Conservation (phyloP, 2,113 vertebrate species). For the Oryzias celebensis region DNA sequence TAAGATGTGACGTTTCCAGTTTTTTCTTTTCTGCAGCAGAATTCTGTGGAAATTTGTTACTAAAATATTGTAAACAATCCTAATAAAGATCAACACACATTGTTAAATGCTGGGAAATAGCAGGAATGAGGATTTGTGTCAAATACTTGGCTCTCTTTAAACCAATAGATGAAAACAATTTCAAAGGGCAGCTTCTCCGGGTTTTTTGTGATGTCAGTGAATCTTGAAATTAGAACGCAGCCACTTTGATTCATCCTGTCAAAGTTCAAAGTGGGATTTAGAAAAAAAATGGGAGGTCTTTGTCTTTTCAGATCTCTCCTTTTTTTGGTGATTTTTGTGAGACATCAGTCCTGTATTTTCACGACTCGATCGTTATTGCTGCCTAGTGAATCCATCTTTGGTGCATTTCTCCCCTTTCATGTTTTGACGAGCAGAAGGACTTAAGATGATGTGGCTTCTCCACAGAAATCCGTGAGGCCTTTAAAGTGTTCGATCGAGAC, state of each 20-base stretch:
- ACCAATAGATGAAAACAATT: too few relatives aligned
- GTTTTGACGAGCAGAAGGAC: constrained; percentile 18
- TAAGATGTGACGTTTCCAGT: too few relatives aligned
- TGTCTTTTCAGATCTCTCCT: constrained; percentile 13
- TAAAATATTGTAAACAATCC: too few relatives aligned
- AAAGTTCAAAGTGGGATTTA: background rate
- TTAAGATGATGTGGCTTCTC: constrained; percentile 18
- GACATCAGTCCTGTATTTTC: constrained; percentile 43
- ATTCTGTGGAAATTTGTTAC: too few relatives aligned
- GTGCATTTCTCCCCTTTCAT: constrained; percentile 30
- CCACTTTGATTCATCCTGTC: constrained; percentile 9
- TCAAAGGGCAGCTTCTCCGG: constrained; percentile 8
- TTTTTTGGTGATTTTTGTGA: constrained; percentile 32
- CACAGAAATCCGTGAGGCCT: constrained; percentile 92
- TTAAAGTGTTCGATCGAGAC: constrained; percentile 93
- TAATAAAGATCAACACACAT: too few relatives aligned
- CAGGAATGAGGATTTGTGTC: too few relatives aligned
- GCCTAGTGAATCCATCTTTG: constrained; percentile 51
- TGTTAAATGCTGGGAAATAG: too few relatives aligned
- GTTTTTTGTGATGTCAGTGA: background rate
- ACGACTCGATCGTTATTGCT: constrained; percentile 53
- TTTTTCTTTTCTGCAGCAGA: too few relatives aligned
- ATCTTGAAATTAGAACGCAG: background rate
- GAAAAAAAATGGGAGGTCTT: background rate
- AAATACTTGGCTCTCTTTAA: too few relatives aligned